Base-by-base conservation (phyloP, 2,113 vertebrate genomes). In the Empidonax alnorum region DNA sequence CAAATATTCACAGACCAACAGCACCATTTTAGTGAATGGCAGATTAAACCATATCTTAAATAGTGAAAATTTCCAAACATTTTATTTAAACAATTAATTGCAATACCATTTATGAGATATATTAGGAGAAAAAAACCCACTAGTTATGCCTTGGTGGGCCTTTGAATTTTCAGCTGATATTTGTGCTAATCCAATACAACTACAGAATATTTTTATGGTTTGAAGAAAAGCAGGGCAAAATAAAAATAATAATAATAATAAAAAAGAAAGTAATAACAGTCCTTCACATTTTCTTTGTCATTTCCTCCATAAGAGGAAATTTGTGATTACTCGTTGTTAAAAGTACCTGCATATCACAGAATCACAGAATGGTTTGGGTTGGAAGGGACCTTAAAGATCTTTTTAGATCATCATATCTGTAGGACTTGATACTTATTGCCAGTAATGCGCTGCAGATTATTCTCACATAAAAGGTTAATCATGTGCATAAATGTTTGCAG, bases 381-480 rank as follows among this genome's bases (percentile, higher is more conserved):
- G 75, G 30, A 62, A 76, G 35, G 21, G 25, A 47, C 21, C 21
- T 55, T 69, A 35, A 62, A 62, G 14, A 28, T 66, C 53, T 76
- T 94, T 93, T 89, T 65, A 63, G 73, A 56, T 73, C 53, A 58
- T 84, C 20, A 28, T 68, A 91, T 86, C 37, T 31, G 19, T 55
- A 79, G 62, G 21, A 84, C 41, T 37, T 85, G 58, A 62, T 82
- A 92, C 56, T 85, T 91, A 80, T 8, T 89, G 56, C 84, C 58
- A 76, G 39, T 92, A 84, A 82, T 21, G 62, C 23, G 66, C 16
- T 35, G 53, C 27, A 76, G 62, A 93, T 89, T 91, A 88, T 93
- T 87, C 42, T 89, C 87, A 73, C 42, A 79, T 79, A 66, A 87
- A 94, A 96, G 55, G 81, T 93, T 96, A 95, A 87, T 83, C 31